A percentile compares a stretch with the other conserved stretches of the same genome.
Evolutionary conservation across 37 sponge, comb jelly and placozoan genomes (phyloP).

Genomic region (Agelas oroides): DNA sequence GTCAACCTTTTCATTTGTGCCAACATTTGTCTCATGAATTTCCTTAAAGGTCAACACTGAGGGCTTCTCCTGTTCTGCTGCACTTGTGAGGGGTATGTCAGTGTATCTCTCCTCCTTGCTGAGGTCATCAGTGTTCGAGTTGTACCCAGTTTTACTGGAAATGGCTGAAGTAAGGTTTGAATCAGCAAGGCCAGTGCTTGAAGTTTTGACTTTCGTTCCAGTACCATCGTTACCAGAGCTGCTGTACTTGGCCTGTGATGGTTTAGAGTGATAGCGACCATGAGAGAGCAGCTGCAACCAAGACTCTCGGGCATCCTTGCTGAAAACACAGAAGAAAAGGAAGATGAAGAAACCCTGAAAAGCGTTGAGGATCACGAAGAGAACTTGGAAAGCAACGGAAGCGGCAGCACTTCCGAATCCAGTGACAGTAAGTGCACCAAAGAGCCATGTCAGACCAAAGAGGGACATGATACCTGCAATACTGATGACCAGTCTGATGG

Average conservation of each 20-base stretch:
- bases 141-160: neutral
- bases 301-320: constrained; percentile 3
- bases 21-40: neutral
- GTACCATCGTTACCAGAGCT: neutral
- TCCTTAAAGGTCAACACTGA: too few species aligned
- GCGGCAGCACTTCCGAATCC: neutral
- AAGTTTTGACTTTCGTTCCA: neutral
- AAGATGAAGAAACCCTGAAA: constrained; percentile 30
- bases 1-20: neutral
- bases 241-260: neutral
- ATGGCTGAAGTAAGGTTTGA: too few species aligned
- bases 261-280: constrained; percentile 9
- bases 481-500: constrained; percentile 26
- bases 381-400: neutral
- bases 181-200: too few species aligned
- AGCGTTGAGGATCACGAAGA: constrained; percentile 18
- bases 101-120: too few species aligned
- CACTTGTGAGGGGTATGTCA: neutral
- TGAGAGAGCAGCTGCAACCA: neutral
- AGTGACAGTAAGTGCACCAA: constrained; percentile 1
- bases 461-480: constrained; percentile 51
- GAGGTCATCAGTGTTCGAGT: neutral
- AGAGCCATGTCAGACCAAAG: constrained; percentile 51
- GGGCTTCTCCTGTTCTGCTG: neutral
- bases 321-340: constrained; percentile 17